These are phyloP conservation scores for Phylloscopus collybita DNA, from an alignment of 2,797 vertebrate genomes.

Conservation along the genomic window DNA sequence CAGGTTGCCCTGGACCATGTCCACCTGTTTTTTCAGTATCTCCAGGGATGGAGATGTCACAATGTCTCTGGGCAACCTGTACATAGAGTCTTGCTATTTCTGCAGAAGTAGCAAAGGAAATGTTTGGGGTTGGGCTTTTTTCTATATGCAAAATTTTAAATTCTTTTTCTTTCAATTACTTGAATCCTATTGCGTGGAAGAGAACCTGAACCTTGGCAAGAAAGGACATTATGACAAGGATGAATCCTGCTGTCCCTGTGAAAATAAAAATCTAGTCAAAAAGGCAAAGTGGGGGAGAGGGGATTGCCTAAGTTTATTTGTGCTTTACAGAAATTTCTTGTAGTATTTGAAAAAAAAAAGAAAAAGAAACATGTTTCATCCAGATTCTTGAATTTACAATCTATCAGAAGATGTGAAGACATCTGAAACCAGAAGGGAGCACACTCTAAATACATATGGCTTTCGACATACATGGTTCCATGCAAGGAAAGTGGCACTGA, in stretches of 20 bases:
- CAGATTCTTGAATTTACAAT: not conserved
- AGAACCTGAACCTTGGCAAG: not conserved
- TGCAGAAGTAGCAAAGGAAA: not conserved
- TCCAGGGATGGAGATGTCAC: not conserved
- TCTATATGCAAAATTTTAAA: not conserved
- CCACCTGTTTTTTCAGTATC: not conserved
- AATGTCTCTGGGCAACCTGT: not conserved
- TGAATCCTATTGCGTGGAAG: not conserved
- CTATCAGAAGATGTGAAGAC: not conserved
- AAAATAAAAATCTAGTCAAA: not conserved
- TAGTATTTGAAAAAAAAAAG: not conserved
- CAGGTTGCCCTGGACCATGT: not conserved
- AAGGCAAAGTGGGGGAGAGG: not conserved
- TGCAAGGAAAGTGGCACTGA: not conserved
- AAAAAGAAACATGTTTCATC: not conserved
- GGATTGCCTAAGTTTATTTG: not conserved
- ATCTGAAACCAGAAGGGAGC: not conserved
- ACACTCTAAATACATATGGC: accelerated
- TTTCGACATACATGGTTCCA: not conserved
- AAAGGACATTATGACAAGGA: not conserved
- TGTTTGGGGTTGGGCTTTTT: not conserved
- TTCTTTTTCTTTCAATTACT: not conserved
- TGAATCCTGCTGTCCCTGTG: not conserved
- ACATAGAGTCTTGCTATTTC: not conserved
- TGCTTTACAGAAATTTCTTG: not conserved